phyloP scores from a whole-genome alignment of 2,113 vertebrate species.

The Passerina amoena region DNA sequence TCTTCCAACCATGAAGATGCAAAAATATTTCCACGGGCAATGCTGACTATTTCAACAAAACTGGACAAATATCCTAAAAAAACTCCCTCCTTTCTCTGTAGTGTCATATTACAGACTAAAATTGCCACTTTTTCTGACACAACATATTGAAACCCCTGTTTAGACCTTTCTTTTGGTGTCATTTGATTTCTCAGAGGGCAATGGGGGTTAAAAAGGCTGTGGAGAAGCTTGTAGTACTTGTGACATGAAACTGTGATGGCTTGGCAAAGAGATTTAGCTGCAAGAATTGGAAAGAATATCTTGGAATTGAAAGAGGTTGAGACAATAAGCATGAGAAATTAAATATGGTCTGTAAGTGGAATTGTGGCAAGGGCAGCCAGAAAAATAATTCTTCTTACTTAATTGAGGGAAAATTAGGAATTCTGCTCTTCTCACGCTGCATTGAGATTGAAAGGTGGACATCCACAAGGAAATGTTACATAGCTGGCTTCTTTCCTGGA shows the following conservation, averaged over 20 bases:
- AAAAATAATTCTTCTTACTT: not conserved
- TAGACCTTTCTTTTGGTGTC: not conserved
- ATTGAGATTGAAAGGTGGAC: not conserved
- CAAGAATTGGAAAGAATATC: not conserved
- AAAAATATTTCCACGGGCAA: not conserved
- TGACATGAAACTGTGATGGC: not conserved
- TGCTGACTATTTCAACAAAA: not conserved
- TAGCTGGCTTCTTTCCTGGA: not conserved
- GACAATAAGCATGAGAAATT: not conserved
- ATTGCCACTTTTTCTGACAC: not conserved
- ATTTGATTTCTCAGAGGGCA: not conserved
- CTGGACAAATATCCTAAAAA: not conserved
- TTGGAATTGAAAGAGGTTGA: not conserved
- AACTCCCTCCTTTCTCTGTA: accelerated
- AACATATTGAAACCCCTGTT: not conserved
- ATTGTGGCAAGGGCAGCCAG: not conserved
- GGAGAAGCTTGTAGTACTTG: not conserved
- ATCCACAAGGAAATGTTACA: not conserved
- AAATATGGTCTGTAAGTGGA: not conserved
- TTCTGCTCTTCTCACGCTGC: not conserved
- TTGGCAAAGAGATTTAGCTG: not conserved
- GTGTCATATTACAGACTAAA: not conserved
- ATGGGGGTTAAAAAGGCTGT: not conserved
- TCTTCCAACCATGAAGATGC: not conserved
- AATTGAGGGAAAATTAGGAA: not conserved